These are phyloP conservation scores for Leucophenga montana DNA, from an alignment of 2,888 invertebrate species.

Conservation along the genomic window DNA sequence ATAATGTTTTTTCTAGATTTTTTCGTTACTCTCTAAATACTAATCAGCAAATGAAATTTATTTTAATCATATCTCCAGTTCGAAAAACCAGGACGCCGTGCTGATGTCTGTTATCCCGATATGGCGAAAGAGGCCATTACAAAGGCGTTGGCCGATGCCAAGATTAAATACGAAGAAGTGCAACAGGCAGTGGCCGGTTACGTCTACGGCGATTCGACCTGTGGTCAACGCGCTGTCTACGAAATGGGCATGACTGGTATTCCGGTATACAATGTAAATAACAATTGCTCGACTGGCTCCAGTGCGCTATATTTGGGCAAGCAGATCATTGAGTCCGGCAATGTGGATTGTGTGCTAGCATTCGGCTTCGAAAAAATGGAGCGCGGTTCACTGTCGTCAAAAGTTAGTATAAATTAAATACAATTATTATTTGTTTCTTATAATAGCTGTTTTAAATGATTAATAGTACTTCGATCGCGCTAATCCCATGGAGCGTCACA, in stretches of 20 bases:
- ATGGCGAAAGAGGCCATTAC: conserved; percentile 94
- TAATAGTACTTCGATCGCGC: conserved; percentile 84
- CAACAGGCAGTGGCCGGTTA: conserved; percentile 94
- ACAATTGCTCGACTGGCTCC: conserved; percentile 98
- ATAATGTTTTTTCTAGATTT: background rate
- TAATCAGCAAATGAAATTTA: background rate
- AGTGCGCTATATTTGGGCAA: conserved; percentile 92
- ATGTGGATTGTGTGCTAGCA: conserved; percentile 90
- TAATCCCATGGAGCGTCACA: conserved; percentile 91
- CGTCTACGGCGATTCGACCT: conserved; percentile 95
- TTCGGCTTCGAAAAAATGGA: conserved; percentile 99
- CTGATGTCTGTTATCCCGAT: conserved; percentile 93
- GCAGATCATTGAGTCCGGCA: conserved; percentile 92
- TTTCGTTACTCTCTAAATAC: too few species aligned
- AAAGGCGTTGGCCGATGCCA: conserved; percentile 90
- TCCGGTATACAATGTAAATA: conserved; percentile 98
- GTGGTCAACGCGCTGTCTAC: conserved; percentile 95
- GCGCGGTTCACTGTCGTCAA: conserved; percentile 86
- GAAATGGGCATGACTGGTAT: conserved; percentile 96
- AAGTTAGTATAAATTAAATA: conserved; percentile 73
- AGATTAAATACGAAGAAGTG: conserved; percentile 82
- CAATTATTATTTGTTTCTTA: background rate
- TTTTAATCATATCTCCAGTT: conserved; percentile 77
- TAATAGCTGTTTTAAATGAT: background rate
- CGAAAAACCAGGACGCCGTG: conserved; percentile 89